phyloP scores from a whole-genome alignment of 2,888 invertebrate genomes.

The Phlogophora meticulosa region DNA sequence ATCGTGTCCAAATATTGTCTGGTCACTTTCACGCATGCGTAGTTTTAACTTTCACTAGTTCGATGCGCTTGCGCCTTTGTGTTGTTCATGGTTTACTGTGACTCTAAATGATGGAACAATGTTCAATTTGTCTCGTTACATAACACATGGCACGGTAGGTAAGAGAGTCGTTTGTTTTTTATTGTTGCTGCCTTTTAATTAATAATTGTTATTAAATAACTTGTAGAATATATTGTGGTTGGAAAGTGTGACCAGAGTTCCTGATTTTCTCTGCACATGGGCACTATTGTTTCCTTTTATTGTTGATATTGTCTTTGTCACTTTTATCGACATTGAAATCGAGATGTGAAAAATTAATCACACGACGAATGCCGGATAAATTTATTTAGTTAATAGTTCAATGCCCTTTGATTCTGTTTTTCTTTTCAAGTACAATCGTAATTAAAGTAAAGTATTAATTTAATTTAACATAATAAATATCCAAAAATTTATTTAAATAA shows the following conservation, averaged over 20 bases:
- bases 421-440: too few relatives aligned
- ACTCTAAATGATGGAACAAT: conserved; percentile 55
- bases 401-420: too few relatives aligned
- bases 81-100: conserved; percentile 61
- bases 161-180: conserved; percentile 32
- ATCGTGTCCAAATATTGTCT: conserved; percentile 67
- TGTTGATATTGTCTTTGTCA: not conserved
- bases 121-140: conserved; percentile 48
- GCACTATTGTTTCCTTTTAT: not conserved
- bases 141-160: conserved; percentile 30
- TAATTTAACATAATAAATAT: too few relatives aligned
- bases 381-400: too few relatives aligned
- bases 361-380: too few relatives aligned
- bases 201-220: not conserved
- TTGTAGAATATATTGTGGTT: not conserved
- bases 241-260: conserved; percentile 35
- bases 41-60: conserved; percentile 77
- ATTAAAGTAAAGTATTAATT: too few relatives aligned
- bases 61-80: conserved; percentile 45
- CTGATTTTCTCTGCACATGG: not conserved
- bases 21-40: conserved; percentile 74
- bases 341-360: too few relatives aligned
- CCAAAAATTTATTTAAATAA: too few relatives aligned
- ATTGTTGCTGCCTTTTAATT: too few relatives aligned
- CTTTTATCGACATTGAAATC: not conserved